Evolutionary conservation across 1,140 invertebrate genomes (phyloP), one percentile per base, ranked within the genome.

Genomic region (Diorhabda sublineata): DNA sequence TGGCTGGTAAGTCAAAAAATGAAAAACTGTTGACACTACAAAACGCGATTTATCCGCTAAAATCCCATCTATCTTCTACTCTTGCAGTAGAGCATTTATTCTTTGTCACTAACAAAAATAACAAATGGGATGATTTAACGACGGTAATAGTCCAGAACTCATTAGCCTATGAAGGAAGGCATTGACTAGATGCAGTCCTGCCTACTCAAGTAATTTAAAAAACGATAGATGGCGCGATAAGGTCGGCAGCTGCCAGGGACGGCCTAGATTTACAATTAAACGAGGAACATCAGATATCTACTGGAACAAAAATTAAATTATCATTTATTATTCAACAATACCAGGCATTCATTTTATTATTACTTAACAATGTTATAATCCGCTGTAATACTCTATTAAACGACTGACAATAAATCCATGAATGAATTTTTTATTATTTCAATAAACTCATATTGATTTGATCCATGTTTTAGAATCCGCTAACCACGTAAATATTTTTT

Each of bases 201-300:
- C 58, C 74, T 73, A 71, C 69, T 69, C 67, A 66, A 70, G 77
- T 77, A 79, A 79, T 80, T 80, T 79, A 78, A 80, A 79, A 78
- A 79, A 71, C 75, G 76, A 77, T 66, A 70, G 74, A 74, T 74
- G 71, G 70, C 69, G 71, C 64, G 69, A 68, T 73, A 75, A 75
- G 73, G 73, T 57, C 64, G 66, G 67, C 64, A 67, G 72, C 75
- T 74, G 47, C n/a, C 47, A 52, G 47, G n/a, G 75, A 74, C 75
- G 69, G 71, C 74, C 71, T 64, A 64, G 44, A 65, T 47, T 26
- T 26, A 26, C 26, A 26, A 26, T 26, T 26, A 26, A 26, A 26
- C 26, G 26, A 26, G 26, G 26, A 26, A 26, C 26, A 26, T 26
- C 26, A 26, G 26, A 26, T 26, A 26, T 26, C 26, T 26, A 26